These are phyloP conservation scores for Hexactinellida sp. DNA, from an alignment of 37 sponge, comb jelly and placozoan genomes.

Conservation along the genomic window DNA sequence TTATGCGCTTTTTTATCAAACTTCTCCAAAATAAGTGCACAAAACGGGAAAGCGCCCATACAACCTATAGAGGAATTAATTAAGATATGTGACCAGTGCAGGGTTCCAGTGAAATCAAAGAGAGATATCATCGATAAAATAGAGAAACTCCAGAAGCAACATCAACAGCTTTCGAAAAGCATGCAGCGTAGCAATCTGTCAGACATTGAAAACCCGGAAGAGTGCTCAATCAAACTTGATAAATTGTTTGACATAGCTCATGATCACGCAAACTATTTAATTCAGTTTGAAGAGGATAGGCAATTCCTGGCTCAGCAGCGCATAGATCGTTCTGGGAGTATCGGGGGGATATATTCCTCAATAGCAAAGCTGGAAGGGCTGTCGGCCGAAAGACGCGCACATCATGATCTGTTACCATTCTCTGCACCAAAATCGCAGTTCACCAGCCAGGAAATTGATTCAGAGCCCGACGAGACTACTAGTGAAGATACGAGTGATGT, in stretches of 20 bases:
- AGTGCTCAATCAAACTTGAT: slow-evolving; percentile 1
- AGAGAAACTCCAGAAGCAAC: slow-evolving; percentile 11
- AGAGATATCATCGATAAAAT: slow-evolving; percentile 17
- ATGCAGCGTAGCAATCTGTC: slow-evolving; percentile 14
- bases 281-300: slow-evolving; percentile 15
- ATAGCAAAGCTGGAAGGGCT: slow-evolving; percentile 10
- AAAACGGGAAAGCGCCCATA: slow-evolving; percentile 12
- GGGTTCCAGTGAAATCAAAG: not conserved
- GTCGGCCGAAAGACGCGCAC: slow-evolving; percentile 16
- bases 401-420: not conserved
- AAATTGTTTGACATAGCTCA: slow-evolving; percentile 15
- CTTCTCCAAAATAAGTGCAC: slow-evolving; percentile 6
- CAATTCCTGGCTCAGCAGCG: slow-evolving; percentile 18
- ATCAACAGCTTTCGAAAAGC: slow-evolving; percentile 9
- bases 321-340: slow-evolving; percentile 15
- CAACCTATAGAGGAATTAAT: slow-evolving; percentile 17
- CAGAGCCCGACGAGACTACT: slow-evolving; percentile 18
- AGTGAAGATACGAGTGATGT: not conserved
- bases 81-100: slow-evolving; percentile 13
- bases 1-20: slow-evolving; percentile 18
- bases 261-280: slow-evolving; percentile 14
- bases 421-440: slow-evolving; percentile 19
- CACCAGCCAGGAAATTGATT: slow-evolving; percentile 19
- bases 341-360: slow-evolving; percentile 14
- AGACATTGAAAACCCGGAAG: not conserved